phyloP scores from a whole-genome alignment of 2,888 invertebrate species.

The Saturnia pavonia region DNA sequence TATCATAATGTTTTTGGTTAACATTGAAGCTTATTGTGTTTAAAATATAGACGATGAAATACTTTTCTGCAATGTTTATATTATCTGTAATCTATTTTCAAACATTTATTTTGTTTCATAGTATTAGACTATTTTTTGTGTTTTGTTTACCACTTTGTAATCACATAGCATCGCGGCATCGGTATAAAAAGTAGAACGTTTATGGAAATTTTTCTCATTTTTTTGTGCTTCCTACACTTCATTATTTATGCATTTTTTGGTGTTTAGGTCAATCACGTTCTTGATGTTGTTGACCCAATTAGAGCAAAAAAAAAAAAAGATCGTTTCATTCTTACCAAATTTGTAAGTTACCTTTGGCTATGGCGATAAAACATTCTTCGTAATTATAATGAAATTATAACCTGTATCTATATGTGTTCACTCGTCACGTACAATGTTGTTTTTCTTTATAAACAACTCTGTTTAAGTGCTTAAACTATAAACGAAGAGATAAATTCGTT shows the following conservation, averaged over 20 bases:
- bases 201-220: neutral
- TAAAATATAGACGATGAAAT: no score
- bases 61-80: no score
- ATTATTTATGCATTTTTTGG: slow-evolving; percentile 33
- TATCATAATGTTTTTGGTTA: no score
- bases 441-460: slow-evolving; percentile 13
- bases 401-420: neutral
- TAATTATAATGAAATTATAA: neutral
- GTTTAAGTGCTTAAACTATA: slow-evolving; percentile 10
- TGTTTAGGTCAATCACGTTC: slow-evolving; percentile 29
- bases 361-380: neutral
- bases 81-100: no score
- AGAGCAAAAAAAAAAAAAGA: slow-evolving; percentile 27
- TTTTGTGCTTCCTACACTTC: slow-evolving; percentile 14
- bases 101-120: no score
- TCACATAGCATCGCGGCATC: neutral
- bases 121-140: neutral
- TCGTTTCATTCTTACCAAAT: neutral
- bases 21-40: no score
- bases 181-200: neutral
- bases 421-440: neutral
- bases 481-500: slow-evolving; percentile 12
- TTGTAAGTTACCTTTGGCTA: neutral
- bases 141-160: neutral
- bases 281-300: slow-evolving; percentile 34